phyloP scores from a whole-genome alignment of 1,140 invertebrate genomes.

The Hyphantria cunea region DNA sequence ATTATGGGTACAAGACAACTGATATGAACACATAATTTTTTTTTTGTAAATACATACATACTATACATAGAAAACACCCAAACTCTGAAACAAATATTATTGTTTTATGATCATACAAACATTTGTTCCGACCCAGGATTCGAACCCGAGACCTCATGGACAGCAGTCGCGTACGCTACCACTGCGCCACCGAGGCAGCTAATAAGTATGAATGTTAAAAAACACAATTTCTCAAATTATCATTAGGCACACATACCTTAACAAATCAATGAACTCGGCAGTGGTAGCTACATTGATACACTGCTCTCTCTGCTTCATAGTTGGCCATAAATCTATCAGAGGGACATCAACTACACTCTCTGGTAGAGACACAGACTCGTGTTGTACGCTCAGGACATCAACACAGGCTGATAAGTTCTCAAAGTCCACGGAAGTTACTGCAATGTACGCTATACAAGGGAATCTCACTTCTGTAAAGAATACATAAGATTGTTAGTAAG shows the following conservation, averaged over 20 bases:
- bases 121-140: no score
- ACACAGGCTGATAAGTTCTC: conserved; percentile 62
- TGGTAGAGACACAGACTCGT: conserved; percentile 63
- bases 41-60: no score
- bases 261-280: conserved; percentile 71
- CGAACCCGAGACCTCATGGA: no score
- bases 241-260: conserved; percentile 52
- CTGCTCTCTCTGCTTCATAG: conserved; percentile 58
- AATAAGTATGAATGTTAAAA: no score
- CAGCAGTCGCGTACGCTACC: no score
- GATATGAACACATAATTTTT: no score
- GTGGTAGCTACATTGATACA: conserved; percentile 66
- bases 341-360: conserved; percentile 64
- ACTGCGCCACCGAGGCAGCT: no score
- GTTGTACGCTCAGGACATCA: conserved; percentile 69
- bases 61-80: no score
- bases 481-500: not conserved
- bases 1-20: no score
- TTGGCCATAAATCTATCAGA: conserved; percentile 70
- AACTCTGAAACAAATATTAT: no score
- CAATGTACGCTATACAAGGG: conserved; percentile 65
- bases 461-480: conserved; percentile 66
- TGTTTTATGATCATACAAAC: no score
- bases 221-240: no score
- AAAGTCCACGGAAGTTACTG: conserved; percentile 70